Evolutionary conservation across 2,797 vertebrate species (phyloP).

Genomic region (Dendrocincla fuliginosa): DNA sequence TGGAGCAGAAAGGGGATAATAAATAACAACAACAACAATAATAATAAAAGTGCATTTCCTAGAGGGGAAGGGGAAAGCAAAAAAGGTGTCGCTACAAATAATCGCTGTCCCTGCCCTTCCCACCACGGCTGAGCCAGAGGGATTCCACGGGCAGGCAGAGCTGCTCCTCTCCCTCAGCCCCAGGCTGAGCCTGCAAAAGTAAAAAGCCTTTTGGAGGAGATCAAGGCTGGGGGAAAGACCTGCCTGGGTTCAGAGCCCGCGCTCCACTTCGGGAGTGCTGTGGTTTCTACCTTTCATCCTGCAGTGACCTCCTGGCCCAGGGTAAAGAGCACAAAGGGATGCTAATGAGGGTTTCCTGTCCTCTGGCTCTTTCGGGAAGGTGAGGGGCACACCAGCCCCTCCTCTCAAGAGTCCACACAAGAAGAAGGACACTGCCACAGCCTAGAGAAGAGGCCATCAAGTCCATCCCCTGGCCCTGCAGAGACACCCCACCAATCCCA

Average conservation of each 20-base stretch:
- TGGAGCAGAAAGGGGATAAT: not conserved
- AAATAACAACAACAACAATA: not conserved
- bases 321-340: not conserved
- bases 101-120: not conserved
- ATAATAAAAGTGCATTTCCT: not conserved
- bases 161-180: not conserved
- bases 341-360: not conserved
- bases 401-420: not conserved
- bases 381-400: not conserved
- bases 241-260: not conserved
- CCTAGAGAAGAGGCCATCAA: not conserved
- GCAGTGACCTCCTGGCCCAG: not conserved
- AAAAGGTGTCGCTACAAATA: not conserved
- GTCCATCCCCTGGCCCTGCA: not conserved
- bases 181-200: not conserved
- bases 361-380: not conserved
- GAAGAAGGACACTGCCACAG: not conserved
- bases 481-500: not conserved
- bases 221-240: not conserved
- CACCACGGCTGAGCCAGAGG: not conserved
- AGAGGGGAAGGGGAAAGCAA: not conserved
- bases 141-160: not conserved
- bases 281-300: not conserved
- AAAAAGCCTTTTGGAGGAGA: not conserved
- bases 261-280: not conserved